These are phyloP conservation scores for Oxytorus armatus DNA, from an alignment of 2,888 invertebrate genomes.

Conservation along the genomic window DNA sequence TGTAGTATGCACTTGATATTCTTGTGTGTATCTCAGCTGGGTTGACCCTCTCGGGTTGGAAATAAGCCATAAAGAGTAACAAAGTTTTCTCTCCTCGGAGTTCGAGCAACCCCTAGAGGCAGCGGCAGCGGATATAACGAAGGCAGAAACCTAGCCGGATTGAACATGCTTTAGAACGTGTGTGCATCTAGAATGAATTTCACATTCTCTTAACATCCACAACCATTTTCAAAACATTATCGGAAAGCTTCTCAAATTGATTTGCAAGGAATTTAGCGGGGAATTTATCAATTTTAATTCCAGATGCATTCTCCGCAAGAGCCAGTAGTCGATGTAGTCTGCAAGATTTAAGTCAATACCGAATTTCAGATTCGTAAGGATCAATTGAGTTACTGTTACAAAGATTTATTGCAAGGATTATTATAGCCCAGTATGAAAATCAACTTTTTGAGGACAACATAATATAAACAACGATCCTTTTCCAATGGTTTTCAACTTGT, in stretches of 20 bases:
- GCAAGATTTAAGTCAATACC: too few species aligned
- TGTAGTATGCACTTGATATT: conserved; percentile 20
- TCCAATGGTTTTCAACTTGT: too few species aligned
- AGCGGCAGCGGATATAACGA: conserved; percentile 33
- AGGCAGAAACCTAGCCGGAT: conserved; percentile 46
- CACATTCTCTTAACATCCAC: conserved; percentile 60
- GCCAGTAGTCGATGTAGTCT: too few species aligned
- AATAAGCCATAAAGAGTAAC: conserved; percentile 67
- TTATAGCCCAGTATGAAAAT: too few species aligned
- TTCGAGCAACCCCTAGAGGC: conserved; percentile 35
- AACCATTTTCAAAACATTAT: conserved; percentile 55
- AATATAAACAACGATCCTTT: too few species aligned
- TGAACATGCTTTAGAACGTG: conserved; percentile 45
- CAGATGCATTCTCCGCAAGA: too few species aligned
- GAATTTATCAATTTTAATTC: background rate
- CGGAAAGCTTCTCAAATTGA: conserved; percentile 3
- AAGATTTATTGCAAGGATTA: too few species aligned
- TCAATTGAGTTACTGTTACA: too few species aligned
- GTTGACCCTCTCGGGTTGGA: conserved; percentile 61
- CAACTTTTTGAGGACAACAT: too few species aligned
- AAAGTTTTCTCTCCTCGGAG: conserved; percentile 57
- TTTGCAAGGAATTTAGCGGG: background rate
- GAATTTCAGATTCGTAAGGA: too few species aligned
- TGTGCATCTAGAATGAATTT: conserved; percentile 54
- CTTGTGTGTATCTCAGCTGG: conserved; percentile 22